phyloP scores from a whole-genome alignment of 2,888 invertebrate species.

The Xestia xanthographa region DNA sequence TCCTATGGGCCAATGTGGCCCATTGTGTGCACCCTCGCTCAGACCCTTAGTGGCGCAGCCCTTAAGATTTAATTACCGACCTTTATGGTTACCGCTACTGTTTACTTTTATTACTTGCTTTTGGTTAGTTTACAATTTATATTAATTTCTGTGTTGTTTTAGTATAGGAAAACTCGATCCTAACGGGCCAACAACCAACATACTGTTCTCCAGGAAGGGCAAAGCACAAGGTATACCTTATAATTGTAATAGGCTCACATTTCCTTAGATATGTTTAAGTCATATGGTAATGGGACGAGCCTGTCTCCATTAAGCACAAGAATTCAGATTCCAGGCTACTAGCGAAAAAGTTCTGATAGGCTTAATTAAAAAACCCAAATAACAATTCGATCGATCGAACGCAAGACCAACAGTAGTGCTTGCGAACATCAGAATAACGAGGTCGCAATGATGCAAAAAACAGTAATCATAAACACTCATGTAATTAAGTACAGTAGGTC shows the following conservation, averaged over 20 bases:
- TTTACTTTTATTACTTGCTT: conserved; percentile 75
- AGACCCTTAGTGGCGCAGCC: conserved; percentile 64
- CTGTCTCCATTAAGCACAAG: not conserved
- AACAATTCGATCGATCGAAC: not conserved
- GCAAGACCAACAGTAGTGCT: not conserved
- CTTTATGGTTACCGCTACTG: conserved; percentile 78
- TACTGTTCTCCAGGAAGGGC: not conserved
- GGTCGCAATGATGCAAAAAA: not conserved
- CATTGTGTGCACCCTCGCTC: conserved; percentile 73
- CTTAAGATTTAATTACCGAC: conserved; percentile 86
- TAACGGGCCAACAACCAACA: not conserved
- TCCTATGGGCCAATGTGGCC: conserved; percentile 62
- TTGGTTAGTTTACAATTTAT: conserved; percentile 27
- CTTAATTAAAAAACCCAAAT: not conserved
- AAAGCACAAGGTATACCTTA: not conserved
- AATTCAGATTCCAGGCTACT: not conserved
- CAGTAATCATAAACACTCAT: not conserved
- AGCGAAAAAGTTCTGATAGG: not conserved
- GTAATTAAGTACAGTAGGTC: not conserved
- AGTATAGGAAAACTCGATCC: not conserved
- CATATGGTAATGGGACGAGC: not conserved
- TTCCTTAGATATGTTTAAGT: not conserved
- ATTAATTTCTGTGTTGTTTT: conserved; percentile 1
- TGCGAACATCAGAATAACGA: not conserved
- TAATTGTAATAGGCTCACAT: not conserved